Base-by-base conservation (phyloP, 2,888 invertebrate genomes). In the Rhogogaster chlorosoma region DNA sequence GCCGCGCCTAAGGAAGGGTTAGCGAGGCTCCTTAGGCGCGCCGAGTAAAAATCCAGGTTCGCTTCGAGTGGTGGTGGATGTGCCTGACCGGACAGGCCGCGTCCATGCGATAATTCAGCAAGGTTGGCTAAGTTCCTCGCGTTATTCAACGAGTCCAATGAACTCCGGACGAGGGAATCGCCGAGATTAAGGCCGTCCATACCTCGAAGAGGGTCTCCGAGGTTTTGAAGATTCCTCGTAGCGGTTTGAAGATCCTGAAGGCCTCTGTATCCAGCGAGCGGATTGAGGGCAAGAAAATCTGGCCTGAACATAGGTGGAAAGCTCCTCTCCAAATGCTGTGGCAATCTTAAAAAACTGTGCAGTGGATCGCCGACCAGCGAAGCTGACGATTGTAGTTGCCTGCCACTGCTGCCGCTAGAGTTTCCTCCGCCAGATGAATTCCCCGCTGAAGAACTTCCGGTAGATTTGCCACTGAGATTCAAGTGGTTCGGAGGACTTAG, bases 41-140 rank as follows among this genome's bases (percentile, higher is more conserved):
- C 98, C 95, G 99, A 99, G 96, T 99, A 99, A 97, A 99, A 99
- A 97, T 99, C 99, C 96, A 98, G 96, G 95, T 97, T 97, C 93
- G 97, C 97, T 95, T 97, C 98, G 91, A 97, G 94, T 94, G 96
- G 96, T 89, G 95, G 96, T 93, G 96, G 96, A 67, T 89, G 88
- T 83, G 92, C 92, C 22, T 85, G 86, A n/a, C 90, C 89, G 9
- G 91, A 88, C 0, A 93, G 87, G 0, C 91, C 91, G 18, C 93
- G 90, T 22, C 92, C 92, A 84, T 90, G 90, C 26, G 93, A 93
- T 64, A 93, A 75, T 84, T 93, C 93, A 53, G 93, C 93, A 32
- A 93, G 88, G 84, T 93, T 93, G 0, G 93, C 93, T n/a, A 93
- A 88, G 84, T 93, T 93, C 18, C 93, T 89, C 18, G 93, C 93